Conservation (phyloP, 2,797 vertebrate species). For the Fistularia commersonii region DNA sequence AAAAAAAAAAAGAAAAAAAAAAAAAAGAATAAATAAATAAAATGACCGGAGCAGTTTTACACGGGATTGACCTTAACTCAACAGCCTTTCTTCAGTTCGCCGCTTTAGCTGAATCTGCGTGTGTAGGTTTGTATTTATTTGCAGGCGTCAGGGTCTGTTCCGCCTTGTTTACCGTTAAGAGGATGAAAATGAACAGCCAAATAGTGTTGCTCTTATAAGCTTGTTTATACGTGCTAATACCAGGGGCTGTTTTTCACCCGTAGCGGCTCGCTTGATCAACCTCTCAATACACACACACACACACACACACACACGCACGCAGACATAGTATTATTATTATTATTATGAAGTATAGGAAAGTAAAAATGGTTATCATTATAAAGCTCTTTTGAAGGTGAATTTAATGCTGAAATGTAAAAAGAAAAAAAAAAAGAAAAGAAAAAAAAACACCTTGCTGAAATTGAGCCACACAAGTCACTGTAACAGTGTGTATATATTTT, state of each 20-base stretch:
- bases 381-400: no score
- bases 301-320: slow-evolving; percentile 21
- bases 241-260: slow-evolving; percentile 60
- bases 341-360: no score
- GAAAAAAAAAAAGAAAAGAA: no score
- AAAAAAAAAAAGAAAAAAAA: slow-evolving; percentile 18
- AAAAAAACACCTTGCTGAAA: no score
- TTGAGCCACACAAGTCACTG: neutral
- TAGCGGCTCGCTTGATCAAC: slow-evolving; percentile 60
- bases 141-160: slow-evolving; percentile 71
- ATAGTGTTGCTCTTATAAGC: slow-evolving; percentile 74
- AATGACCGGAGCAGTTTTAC: slow-evolving; percentile 52
- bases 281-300: no score
- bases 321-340: no score
- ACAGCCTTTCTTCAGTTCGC: slow-evolving; percentile 42
- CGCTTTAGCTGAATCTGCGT: slow-evolving; percentile 46
- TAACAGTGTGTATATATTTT: neutral
- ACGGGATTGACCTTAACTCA: slow-evolving; percentile 69
- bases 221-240: slow-evolving; percentile 76
- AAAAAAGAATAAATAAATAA: no score
- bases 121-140: slow-evolving; percentile 65
- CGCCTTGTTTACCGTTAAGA: slow-evolving; percentile 76
- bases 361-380: no score
- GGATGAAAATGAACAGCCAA: slow-evolving; percentile 74
- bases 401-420: no score